Percentiles rank a stretch among this genome's conserved stretches.
Conservation (phyloP, 2,888 invertebrate species). For the Keiferia lycopersicella region DNA sequence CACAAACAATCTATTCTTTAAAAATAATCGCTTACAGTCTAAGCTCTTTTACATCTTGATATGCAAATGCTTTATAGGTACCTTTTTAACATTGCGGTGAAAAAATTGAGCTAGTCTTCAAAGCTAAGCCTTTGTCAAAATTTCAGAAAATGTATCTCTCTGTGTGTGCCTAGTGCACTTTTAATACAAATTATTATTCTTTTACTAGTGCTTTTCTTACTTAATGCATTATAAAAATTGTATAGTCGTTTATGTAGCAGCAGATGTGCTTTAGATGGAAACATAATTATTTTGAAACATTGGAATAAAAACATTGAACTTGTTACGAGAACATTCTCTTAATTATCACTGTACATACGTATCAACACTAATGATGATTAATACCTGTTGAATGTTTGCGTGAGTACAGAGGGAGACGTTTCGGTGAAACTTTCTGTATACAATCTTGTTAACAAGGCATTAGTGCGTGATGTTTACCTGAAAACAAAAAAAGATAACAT, state of each 20-base stretch:
- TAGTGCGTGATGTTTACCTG: constrained; percentile 25
- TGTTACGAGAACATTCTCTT: not conserved
- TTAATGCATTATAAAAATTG: too few species aligned
- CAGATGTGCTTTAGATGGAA: not conserved
- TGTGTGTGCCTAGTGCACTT: too few species aligned
- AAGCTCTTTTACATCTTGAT: too few species aligned
- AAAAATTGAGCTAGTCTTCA: too few species aligned
- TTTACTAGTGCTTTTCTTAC: too few species aligned
- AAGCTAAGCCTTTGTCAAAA: too few species aligned
- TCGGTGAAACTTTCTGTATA: constrained; percentile 8
- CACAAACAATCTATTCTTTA: too few species aligned
- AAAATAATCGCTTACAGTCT: too few species aligned
- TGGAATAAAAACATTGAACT: not conserved
- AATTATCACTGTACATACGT: constrained; percentile 6
- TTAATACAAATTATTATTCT: too few species aligned
- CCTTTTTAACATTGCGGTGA: too few species aligned
- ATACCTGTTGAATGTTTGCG: constrained; percentile 17
- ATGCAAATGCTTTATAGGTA: too few species aligned
- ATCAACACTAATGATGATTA: not conserved
- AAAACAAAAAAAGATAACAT: constrained; percentile 27
- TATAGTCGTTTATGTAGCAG: not conserved
- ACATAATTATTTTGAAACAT: not conserved
- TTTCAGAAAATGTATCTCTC: too few species aligned
- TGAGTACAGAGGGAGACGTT: constrained; percentile 5
- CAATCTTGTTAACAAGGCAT: not conserved